Percentiles rank a stretch among this genome's conserved stretches.
Conservation (phyloP, 2,888 invertebrate genomes). For the Lottia gigantea region DNA sequence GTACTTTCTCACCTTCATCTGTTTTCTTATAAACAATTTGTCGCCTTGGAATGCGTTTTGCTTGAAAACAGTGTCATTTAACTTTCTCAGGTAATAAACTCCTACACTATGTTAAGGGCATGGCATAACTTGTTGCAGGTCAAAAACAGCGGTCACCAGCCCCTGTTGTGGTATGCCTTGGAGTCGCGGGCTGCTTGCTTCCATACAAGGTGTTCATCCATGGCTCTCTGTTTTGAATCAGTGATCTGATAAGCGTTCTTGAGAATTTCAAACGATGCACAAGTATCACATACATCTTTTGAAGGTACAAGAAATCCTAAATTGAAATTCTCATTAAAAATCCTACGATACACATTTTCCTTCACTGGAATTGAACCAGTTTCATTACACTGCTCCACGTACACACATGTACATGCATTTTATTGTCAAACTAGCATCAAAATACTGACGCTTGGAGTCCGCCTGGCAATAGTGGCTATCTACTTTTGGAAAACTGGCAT, state of each 20-base stretch:
- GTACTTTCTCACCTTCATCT: neutral
- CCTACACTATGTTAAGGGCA: neutral
- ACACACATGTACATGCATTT: conserved; percentile 1
- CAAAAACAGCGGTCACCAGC: neutral
- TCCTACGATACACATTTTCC: neutral
- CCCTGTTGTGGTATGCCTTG: neutral
- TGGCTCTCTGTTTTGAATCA: neutral
- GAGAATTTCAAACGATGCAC: neutral
- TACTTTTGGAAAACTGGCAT: neutral
- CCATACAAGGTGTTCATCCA: neutral
- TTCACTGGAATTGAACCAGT: neutral
- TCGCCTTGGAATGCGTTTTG: neutral
- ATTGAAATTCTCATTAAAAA: neutral
- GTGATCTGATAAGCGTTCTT: neutral
- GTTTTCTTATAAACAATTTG: neutral
- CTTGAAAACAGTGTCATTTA: no score
- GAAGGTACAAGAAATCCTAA: neutral
- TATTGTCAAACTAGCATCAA: neutral
- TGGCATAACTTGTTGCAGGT: neutral
- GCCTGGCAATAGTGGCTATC: neutral
- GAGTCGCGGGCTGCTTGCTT: neutral
- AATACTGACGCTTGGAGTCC: neutral
- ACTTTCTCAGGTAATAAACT: neutral
- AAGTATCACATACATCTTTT: neutral
- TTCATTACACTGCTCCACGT: neutral